Evolutionary conservation across 2,113 vertebrate species (phyloP).

Genomic region (Numida meleagris): DNA sequence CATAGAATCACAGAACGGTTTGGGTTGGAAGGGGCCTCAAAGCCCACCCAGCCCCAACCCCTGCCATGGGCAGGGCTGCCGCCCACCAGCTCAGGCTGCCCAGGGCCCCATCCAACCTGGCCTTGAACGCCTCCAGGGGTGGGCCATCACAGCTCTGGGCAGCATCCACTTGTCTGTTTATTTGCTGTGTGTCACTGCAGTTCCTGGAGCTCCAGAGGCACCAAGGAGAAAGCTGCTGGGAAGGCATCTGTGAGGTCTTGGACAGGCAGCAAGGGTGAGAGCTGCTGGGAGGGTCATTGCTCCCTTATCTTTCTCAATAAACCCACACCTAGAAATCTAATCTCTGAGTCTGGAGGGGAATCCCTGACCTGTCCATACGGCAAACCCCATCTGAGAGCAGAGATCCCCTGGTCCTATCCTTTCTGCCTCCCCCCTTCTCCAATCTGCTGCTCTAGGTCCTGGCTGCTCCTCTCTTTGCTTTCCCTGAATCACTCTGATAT

Average conservation of each 20-base stretch:
- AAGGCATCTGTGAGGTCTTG: rapidly evolving
- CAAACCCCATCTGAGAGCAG: rapidly evolving
- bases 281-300: rapidly evolving
- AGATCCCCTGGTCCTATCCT: neutral
- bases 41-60: no score
- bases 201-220: neutral
- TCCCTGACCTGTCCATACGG: neutral
- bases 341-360: rapidly evolving
- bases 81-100: no score
- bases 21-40: no score
- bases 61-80: no score
- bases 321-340: neutral
- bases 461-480: neutral
- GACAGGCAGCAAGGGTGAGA: neutral
- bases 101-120: no score
- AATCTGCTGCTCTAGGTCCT: neutral
- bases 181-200: neutral
- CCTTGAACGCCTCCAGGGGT: no score
- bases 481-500: neutral
- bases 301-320: rapidly evolving
- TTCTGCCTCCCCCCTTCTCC: neutral
- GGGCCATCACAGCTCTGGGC: no score
- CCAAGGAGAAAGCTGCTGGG: neutral
- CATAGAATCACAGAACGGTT: no score
- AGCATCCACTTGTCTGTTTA: no score